Conservation (phyloP, 2,797 vertebrate species). For the Aselliscus stoliczkanus region DNA sequence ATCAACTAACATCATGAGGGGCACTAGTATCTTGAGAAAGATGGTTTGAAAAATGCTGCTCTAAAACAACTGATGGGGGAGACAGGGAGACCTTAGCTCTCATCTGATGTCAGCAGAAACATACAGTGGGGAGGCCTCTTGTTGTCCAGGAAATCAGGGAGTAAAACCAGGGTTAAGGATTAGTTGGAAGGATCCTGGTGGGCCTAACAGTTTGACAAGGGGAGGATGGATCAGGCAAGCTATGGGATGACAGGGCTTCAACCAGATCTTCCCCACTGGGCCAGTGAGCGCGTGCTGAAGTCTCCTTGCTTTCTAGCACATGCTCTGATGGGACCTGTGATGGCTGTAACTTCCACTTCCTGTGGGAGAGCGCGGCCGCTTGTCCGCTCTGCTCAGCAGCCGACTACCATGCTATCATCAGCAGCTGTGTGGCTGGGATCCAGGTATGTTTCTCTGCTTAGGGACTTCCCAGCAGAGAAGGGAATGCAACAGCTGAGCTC, state of each 20-base stretch:
- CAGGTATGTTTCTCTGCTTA: constrained; percentile 83
- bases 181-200: not conserved
- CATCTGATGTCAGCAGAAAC: not conserved
- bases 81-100: not conserved
- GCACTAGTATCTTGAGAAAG: not conserved
- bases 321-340: constrained; percentile 96
- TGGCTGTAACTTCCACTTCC: constrained; percentile 94
- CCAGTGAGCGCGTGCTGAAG: accelerated
- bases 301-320: constrained; percentile 79
- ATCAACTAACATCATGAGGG: not conserved
- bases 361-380: constrained; percentile 90
- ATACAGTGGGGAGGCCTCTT: not conserved
- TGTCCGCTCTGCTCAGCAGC: constrained; percentile 91
- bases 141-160: not conserved
- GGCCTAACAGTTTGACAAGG: not conserved
- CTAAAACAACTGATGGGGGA: not conserved
- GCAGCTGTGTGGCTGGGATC: constrained; percentile 90
- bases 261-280: not conserved
- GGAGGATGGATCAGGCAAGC: not conserved
- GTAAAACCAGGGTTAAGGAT: not conserved
- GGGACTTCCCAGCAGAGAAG: not conserved
- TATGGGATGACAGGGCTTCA: not conserved
- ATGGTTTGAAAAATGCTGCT: not conserved
- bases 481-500: not conserved
- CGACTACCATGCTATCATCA: constrained; percentile 91